phyloP scores from a whole-genome alignment of 2,888 invertebrate genomes.

The Coelinius sp. region DNA sequence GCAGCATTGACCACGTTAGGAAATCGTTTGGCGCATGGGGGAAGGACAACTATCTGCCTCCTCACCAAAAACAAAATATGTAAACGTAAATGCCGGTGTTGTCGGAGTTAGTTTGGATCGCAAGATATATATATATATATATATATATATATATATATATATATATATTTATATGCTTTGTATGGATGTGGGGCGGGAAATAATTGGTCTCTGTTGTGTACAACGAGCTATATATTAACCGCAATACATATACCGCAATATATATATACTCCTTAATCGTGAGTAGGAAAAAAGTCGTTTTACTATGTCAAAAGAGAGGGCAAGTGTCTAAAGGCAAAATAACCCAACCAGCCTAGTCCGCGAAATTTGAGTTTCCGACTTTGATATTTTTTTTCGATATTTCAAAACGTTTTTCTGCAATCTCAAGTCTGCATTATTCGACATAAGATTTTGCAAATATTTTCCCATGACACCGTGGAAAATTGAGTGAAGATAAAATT shows the following conservation, averaged over 20 bases:
- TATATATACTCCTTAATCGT: too few species aligned
- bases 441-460: neutral
- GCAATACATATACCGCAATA: neutral
- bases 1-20: constrained; percentile 47
- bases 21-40: constrained; percentile 40
- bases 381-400: too few species aligned
- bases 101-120: constrained; percentile 32
- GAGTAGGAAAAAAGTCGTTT: too few species aligned
- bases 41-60: constrained; percentile 32
- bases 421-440: neutral
- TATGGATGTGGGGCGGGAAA: constrained; percentile 43
- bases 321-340: too few species aligned
- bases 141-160: too few species aligned
- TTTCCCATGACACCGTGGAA: neutral
- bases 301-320: too few species aligned
- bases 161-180: too few species aligned
- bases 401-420: too few species aligned
- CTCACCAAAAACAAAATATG: constrained; percentile 24
- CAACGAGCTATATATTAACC: constrained; percentile 8
- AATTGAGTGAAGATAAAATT: constrained; percentile 5
- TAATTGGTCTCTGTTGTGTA: constrained; percentile 43
- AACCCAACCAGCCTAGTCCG: too few species aligned
- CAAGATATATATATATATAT: constrained; percentile 1
- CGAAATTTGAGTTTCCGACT: too few species aligned
- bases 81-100: constrained; percentile 36